These are phyloP conservation scores for Xylocampa areola DNA, from an alignment of 2,888 invertebrate genomes.

Conservation along the genomic window DNA sequence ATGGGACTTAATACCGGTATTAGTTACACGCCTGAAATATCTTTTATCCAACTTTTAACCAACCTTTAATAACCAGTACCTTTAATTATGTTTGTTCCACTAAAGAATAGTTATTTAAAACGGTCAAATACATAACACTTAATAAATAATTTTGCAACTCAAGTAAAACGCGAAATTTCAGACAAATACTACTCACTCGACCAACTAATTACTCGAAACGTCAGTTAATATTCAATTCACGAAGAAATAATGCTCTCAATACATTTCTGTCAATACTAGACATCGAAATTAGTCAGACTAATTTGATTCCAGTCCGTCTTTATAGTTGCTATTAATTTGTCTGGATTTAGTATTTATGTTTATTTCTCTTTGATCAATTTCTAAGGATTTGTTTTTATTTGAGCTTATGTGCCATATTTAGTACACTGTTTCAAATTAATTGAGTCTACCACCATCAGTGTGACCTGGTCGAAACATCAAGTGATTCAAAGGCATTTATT, in stretches of 20 bases:
- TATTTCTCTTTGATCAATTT: constrained; percentile 7
- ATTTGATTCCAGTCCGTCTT: constrained; percentile 46
- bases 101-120: too few relatives aligned
- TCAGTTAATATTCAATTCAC: constrained; percentile 48
- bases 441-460: too few relatives aligned
- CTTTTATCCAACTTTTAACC: too few relatives aligned
- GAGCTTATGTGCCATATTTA: neutral
- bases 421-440: too few relatives aligned
- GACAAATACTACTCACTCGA: constrained; percentile 24
- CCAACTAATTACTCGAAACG: neutral
- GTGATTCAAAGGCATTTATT: too few relatives aligned
- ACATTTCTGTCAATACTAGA: constrained; percentile 44
- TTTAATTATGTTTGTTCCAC: too few relatives aligned
- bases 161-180: constrained; percentile 37
- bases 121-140: too few relatives aligned
- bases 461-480: too few relatives aligned
- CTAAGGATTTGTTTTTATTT: neutral
- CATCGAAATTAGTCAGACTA: constrained; percentile 49
- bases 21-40: too few relatives aligned
- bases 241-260: constrained; percentile 49
- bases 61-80: too few relatives aligned
- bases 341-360: constrained; percentile 15
- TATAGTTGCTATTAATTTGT: constrained; percentile 39
- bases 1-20: too few relatives aligned
- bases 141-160: constrained; percentile 21